Conservation (phyloP, 2,888 invertebrate genomes). For the Drosophila paracracens region DNA sequence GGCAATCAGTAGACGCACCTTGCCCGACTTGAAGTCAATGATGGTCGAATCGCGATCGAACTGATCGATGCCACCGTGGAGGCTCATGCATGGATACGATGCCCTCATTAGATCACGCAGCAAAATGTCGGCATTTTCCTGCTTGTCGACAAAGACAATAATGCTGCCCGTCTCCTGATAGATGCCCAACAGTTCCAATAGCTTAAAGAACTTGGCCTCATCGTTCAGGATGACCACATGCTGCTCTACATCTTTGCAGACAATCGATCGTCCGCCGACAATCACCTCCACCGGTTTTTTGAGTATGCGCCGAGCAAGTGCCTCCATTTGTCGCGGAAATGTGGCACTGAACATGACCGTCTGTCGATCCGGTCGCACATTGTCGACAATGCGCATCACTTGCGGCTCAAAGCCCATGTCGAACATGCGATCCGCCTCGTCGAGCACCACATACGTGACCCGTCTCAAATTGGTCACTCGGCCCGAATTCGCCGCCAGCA, state of each 20-base stretch:
- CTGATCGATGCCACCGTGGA: slow-evolving; percentile 99
- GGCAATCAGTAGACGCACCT: slow-evolving; percentile 96
- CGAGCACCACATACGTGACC: slow-evolving; percentile 98
- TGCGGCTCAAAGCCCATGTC: slow-evolving; percentile 98
- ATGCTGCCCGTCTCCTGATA: slow-evolving; percentile 96
- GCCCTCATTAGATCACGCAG: slow-evolving; percentile 98
- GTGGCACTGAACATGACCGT: slow-evolving; percentile 99
- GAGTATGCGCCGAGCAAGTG: slow-evolving; percentile 95
- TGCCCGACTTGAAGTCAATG: slow-evolving; percentile 97
- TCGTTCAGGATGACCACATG: slow-evolving; percentile 97
- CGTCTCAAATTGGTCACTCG: slow-evolving; percentile 98
- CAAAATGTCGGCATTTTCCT: slow-evolving; percentile 97
- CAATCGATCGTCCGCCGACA: slow-evolving; percentile 98
- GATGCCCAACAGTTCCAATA: slow-evolving; percentile 97
- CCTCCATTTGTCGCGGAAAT: slow-evolving; percentile 99
- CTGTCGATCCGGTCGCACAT: slow-evolving; percentile 97
- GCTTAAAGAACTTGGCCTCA: slow-evolving; percentile 98
- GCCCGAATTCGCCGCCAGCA: slow-evolving; percentile 99
- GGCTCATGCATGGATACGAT: slow-evolving; percentile 97
- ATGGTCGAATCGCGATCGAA: slow-evolving; percentile 99
- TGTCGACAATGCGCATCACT: slow-evolving; percentile 97
- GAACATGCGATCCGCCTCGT: slow-evolving; percentile 99
- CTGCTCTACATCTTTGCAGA: slow-evolving; percentile 99
- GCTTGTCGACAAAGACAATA: slow-evolving; percentile 99
- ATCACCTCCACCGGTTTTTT: slow-evolving; percentile 98